Percentiles rank a stretch among this genome's conserved stretches.
Evolutionary conservation across 1,140 invertebrate species (phyloP).

Genomic region (Macrosteles quadrilineatus): DNA sequence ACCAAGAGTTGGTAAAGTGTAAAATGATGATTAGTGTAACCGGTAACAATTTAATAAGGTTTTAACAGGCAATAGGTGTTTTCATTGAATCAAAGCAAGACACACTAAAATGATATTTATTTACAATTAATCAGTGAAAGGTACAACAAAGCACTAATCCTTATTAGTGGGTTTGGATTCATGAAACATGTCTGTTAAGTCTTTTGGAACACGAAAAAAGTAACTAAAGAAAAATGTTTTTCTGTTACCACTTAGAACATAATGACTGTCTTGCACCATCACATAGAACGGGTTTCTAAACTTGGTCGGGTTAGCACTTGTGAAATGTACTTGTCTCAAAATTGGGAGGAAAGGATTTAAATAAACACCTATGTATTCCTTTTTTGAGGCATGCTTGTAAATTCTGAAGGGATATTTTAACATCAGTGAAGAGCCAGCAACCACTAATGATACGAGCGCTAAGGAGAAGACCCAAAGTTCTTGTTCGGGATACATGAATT

Average conservation of each 20-base stretch:
- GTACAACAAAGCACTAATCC: neutral
- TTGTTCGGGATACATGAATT: neutral
- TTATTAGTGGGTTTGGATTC: neutral
- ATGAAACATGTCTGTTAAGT: neutral
- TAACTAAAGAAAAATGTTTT: neutral
- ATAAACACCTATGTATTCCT: neutral
- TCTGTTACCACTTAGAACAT: neutral
- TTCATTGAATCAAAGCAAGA: neutral
- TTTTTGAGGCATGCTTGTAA: neutral
- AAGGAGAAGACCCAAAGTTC: neutral
- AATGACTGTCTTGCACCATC: neutral
- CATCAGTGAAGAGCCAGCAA: neutral
- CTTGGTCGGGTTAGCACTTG: neutral
- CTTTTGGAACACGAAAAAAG: neutral
- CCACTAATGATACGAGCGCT: neutral
- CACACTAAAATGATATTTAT: neutral
- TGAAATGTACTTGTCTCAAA: neutral
- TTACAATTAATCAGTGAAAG: neutral
- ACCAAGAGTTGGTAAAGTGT: too few species aligned
- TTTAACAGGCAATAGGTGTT: neutral
- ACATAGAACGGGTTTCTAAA: conserved; percentile 1
- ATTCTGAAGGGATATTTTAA: neutral
- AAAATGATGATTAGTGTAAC: too few species aligned
- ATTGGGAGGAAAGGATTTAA: neutral
- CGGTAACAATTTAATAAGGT: neutral